Evolutionary conservation across 2,888 invertebrate genomes (phyloP).

Genomic region (Lasius fuliginosus): DNA sequence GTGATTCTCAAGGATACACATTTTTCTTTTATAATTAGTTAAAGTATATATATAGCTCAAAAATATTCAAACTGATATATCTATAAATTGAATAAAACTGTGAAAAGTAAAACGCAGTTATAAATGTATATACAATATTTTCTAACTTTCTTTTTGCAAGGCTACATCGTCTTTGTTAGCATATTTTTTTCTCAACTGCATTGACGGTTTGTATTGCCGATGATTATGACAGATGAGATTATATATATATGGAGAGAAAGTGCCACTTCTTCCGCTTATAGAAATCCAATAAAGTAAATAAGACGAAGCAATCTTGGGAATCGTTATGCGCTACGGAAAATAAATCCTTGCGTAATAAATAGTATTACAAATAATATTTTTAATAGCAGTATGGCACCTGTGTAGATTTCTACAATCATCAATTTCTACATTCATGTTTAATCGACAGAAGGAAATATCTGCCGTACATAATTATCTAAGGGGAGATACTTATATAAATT

Average conservation of each 20-base stretch:
- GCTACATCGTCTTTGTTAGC: neutral
- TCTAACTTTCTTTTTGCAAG: neutral
- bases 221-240: constrained; percentile 31
- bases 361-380: constrained; percentile 1
- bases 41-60: neutral
- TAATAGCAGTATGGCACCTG: neutral
- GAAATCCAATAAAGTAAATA: constrained; percentile 46
- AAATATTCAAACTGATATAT: neutral
- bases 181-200: neutral
- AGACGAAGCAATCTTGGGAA: constrained; percentile 20
- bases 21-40: neutral
- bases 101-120: constrained; percentile 2
- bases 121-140: neutral
- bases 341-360: constrained; percentile 32
- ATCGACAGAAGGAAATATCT: neutral
- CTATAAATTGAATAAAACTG: constrained; percentile 4
- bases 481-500: neutral
- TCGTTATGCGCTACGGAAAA: constrained; percentile 16
- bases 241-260: constrained; percentile 31
- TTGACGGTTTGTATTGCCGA: constrained; percentile 20
- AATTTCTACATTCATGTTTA: constrained; percentile 18
- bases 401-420: constrained; percentile 4
- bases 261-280: constrained; percentile 16
- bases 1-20: neutral
- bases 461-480: neutral